Base-by-base conservation (phyloP, 1,140 invertebrate genomes). In the Antheraea mylitta region DNA sequence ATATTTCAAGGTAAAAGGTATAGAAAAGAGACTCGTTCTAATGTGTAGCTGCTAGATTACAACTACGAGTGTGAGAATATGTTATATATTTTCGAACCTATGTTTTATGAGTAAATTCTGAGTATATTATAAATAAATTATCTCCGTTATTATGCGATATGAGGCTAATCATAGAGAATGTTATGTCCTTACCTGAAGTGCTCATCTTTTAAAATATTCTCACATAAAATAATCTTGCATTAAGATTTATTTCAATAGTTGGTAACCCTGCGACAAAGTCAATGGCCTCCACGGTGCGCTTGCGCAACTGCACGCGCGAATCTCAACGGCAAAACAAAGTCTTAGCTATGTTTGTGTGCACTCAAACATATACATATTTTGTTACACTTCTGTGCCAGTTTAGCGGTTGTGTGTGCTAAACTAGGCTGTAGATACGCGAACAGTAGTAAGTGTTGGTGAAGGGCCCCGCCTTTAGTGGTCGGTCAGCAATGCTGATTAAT, bases 221-320 rank as follows among this genome's bases (percentile, higher is more conserved):
- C 16, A 53, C 16, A 1, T 7, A 16, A 53, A 16, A 53, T 53
- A 53, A 1, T 53, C 45, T 9, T 53, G 45, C 16, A 16, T 53
- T 10, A 11, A 53, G 11, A 13, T 53, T 53, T 16, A 6, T 53
- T 53, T 6, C 9, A 16, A 16, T 16, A 53, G 45, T 6, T 48
- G 45, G 45, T 53, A 53, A 53, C 45, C 45, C 45, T 53, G 37
- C 81, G 72, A 74, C 75, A 80, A 84, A 88, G 90, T 90, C 90
- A 92, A 90, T 80, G 90, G 90, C 90, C 90, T 92, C 89, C 84
- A 86, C 69, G 70, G 73, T 85, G 83, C 81, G 86, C 87, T 92
- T 92, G 90, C 90, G 88, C 90, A 92, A 92, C 83, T 78, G 76
- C 86, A 87, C 87, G 84, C 88, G 89, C 90, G 87, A 90, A 90